These are phyloP conservation scores for Hypotaenidia okinawae DNA, from an alignment of 2,797 vertebrate genomes.

Conservation along the genomic window DNA sequence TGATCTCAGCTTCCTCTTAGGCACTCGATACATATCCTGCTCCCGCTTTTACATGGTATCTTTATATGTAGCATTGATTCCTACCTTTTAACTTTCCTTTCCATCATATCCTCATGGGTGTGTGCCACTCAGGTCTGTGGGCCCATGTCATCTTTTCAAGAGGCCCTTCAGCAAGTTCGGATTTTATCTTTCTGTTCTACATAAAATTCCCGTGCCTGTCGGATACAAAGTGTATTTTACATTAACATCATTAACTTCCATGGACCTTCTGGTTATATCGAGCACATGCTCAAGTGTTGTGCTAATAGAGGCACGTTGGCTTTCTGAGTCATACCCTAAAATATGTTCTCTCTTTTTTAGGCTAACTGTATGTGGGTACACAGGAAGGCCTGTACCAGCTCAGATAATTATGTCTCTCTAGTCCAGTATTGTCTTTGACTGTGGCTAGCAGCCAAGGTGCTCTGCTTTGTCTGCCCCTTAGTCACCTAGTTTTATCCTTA, in stretches of 20 bases:
- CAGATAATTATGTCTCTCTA: fast-evolving
- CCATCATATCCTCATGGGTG: neutral
- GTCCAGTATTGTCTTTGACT: neutral
- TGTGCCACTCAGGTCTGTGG: neutral
- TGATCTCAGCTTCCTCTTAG: neutral
- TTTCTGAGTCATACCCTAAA: slow-evolving; percentile 55
- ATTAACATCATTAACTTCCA: slow-evolving; percentile 32
- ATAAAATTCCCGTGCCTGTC: neutral
- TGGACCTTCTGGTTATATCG: slow-evolving; percentile 18
- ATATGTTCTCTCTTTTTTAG: slow-evolving; percentile 39
- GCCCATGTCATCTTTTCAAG: neutral
- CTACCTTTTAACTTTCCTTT: neutral
- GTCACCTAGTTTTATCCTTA: neutral
- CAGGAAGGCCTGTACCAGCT: neutral
- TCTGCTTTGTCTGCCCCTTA: neutral
- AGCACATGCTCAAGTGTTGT: slow-evolving; percentile 59
- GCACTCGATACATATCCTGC: neutral
- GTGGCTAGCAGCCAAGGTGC: neutral
- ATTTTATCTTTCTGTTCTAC: neutral
- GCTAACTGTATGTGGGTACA: neutral
- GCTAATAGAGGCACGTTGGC: slow-evolving; percentile 41
- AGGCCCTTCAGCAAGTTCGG: neutral
- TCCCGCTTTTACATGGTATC: neutral
- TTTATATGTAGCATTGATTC: neutral
- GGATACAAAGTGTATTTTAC: slow-evolving; percentile 23